Conservation (phyloP, 2,797 vertebrate genomes). For the Calcarius lapponicus region DNA sequence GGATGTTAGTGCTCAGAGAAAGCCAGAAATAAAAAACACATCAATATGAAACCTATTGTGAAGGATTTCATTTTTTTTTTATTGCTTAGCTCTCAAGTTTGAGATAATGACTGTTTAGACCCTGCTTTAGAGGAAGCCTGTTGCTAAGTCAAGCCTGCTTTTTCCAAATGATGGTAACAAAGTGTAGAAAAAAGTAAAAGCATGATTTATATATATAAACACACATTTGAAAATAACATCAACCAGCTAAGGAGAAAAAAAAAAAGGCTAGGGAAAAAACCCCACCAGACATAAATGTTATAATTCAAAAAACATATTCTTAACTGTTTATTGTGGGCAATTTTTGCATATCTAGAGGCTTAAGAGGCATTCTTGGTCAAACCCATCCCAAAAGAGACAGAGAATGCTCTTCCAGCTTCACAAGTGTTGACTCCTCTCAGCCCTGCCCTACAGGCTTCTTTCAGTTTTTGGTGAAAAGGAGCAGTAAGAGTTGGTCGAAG, state of each 20-base stretch:
- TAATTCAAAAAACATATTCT: not conserved
- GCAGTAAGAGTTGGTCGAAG: not conserved
- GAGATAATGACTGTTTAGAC: not conserved
- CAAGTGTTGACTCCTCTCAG: not conserved
- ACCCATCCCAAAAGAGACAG: not conserved
- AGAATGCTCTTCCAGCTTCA: not conserved
- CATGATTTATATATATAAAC: not conserved
- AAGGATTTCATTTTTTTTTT: rapidly evolving
- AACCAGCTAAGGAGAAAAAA: not conserved
- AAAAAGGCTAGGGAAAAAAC: rapidly evolving
- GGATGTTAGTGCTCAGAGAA: not conserved
- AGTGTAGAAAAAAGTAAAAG: not conserved
- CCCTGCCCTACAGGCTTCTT: not conserved
- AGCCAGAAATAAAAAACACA: not conserved
- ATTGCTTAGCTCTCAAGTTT: not conserved
- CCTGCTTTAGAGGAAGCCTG: not conserved
- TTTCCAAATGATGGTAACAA: not conserved
- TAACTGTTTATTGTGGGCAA: not conserved
- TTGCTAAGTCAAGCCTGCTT: not conserved
- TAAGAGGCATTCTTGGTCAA: not conserved
- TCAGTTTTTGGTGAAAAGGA: not conserved
- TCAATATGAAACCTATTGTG: not conserved
- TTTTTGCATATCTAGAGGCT: not conserved
- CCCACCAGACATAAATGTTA: not conserved
- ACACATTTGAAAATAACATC: not conserved